These are phyloP conservation scores for Pleuronectes platessa DNA, from an alignment of 2,113 vertebrate species.

Conservation along the genomic window DNA sequence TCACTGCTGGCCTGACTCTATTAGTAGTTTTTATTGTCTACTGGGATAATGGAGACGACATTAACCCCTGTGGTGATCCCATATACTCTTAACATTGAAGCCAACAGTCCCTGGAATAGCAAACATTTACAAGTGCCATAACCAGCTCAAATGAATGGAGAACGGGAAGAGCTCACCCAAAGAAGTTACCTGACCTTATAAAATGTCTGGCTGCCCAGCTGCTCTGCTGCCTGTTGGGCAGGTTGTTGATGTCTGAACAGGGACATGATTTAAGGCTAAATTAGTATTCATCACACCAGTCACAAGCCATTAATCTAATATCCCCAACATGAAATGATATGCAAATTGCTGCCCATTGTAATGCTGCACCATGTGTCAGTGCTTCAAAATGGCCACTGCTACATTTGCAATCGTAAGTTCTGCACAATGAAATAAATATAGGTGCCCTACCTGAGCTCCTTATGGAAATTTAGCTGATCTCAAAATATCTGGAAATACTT, in stretches of 20 bases:
- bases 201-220: conserved; percentile 68
- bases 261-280: conserved; percentile 78
- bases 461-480: conserved; percentile 5
- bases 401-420: conserved; percentile 52
- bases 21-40: conserved; percentile 68
- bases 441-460: background rate
- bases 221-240: conserved; percentile 57
- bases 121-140: conserved; percentile 74
- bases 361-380: conserved; percentile 70
- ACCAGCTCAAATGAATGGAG: conserved; percentile 48
- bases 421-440: conserved; percentile 37
- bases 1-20: conserved; percentile 54
- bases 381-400: conserved; percentile 72
- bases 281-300: conserved; percentile 82
- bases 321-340: conserved; percentile 82
- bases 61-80: conserved; percentile 61
- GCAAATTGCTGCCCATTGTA: conserved; percentile 79
- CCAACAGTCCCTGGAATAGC: conserved; percentile 67
- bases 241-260: conserved; percentile 66
- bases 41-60: conserved; percentile 52
- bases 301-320: conserved; percentile 83
- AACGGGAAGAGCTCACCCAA: conserved; percentile 51
- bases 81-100: conserved; percentile 60
- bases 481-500: background rate
- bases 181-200: conserved; percentile 74